phyloP scores from a whole-genome alignment of 2,888 invertebrate species.

The Branchellion lobata region DNA sequence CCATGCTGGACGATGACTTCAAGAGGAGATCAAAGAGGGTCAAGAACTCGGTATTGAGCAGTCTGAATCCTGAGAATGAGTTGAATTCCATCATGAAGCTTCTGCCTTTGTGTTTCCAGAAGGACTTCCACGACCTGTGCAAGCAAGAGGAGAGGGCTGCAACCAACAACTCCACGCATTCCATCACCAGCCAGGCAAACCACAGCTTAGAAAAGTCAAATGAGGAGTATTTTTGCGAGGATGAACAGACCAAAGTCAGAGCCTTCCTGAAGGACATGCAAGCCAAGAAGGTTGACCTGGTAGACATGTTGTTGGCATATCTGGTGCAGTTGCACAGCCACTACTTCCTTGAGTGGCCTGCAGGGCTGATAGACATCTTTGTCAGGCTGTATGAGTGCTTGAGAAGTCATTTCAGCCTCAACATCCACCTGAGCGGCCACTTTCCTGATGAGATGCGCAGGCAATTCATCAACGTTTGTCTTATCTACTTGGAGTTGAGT shows the following conservation, averaged over 20 bases:
- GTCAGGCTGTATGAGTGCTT: background rate
- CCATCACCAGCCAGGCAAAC: background rate
- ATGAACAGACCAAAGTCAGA: background rate
- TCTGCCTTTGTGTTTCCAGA: constrained; percentile 1
- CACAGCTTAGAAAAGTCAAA: background rate
- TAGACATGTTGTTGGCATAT: background rate
- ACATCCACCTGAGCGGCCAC: constrained; percentile 9
- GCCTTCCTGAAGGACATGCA: background rate
- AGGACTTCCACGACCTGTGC: background rate
- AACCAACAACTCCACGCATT: background rate
- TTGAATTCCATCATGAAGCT: constrained; percentile 2
- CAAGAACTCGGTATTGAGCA: background rate
- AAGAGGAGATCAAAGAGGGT: constrained; percentile 8
- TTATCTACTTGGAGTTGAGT: background rate
- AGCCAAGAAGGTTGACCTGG: background rate
- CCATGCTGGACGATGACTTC: background rate
- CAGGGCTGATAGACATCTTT: background rate
- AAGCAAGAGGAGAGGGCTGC: background rate
- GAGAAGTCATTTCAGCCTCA: background rate
- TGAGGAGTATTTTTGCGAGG: background rate
- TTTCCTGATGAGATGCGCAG: background rate
- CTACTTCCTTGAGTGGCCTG: background rate
- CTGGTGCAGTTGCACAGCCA: background rate
- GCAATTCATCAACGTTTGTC: background rate
- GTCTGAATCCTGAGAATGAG: background rate